Percentiles rank a stretch among this genome's conserved stretches.
These are phyloP conservation scores for Temnothorax curvispinosus DNA, from an alignment of 1,140 invertebrate species.

Conservation along the genomic window DNA sequence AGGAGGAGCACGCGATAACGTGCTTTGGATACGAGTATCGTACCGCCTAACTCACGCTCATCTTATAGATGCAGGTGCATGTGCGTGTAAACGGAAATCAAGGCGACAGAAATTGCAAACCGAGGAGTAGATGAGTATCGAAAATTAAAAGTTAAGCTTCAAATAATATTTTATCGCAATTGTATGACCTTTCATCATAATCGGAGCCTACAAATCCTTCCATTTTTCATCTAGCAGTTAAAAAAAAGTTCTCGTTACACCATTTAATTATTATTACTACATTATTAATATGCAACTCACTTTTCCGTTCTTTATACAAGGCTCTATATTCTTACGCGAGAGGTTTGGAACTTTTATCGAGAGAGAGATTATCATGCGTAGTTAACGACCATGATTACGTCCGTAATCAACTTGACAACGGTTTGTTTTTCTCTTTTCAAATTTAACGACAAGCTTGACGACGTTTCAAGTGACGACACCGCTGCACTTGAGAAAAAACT, in stretches of 20 bases:
- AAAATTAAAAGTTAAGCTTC: not conserved
- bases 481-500: slow-evolving; percentile 24
- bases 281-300: not conserved
- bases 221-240: not conserved
- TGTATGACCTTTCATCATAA: not conserved
- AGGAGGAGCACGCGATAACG: slow-evolving; percentile 67
- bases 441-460: slow-evolving; percentile 39
- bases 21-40: slow-evolving; percentile 68
- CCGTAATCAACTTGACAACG: slow-evolving; percentile 19
- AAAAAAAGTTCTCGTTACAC: not conserved
- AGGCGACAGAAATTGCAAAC: not conserved
- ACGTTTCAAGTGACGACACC: slow-evolving; percentile 23
- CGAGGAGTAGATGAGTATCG: not conserved
- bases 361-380: not conserved
- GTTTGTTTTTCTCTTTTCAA: not conserved
- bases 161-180: not conserved
- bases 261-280: not conserved
- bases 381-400: slow-evolving; percentile 28
- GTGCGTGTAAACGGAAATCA: slow-evolving; percentile 13
- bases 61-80: slow-evolving; percentile 35
- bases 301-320: not conserved
- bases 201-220: not conserved
- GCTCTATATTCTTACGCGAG: not conserved
- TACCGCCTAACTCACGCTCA: slow-evolving; percentile 35
- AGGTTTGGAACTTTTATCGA: not conserved